Evolutionary conservation across 1,140 invertebrate species (phyloP), one percentile per base, ranked within the genome.

Genomic region (Drosophila pseudoananassae): DNA sequence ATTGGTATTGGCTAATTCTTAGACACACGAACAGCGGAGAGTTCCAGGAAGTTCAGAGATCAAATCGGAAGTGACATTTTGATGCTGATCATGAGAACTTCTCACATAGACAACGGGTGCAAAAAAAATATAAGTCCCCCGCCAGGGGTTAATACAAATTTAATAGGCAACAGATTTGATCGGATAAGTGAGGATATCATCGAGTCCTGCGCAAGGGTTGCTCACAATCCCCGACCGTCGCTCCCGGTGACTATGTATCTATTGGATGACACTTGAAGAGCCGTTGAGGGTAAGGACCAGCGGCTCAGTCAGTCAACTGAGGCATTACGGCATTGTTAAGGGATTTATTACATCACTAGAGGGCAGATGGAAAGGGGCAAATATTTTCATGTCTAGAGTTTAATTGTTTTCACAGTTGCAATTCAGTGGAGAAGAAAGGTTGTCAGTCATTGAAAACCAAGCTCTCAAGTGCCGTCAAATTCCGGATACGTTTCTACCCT

Each of bases 341-440:
- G 81, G 81, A 87, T 78, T 85, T 85, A 78, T 75, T 72, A 82
- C 78, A 87, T 78, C 79, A 78, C 51, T 64, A 57, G 55, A 49
- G 55, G 17, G 52, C 46, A 65, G 55, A 75, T 49, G 65, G 52
- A 55, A 36, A 51, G 56, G 75, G 73, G 50, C 66, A 84, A 84
- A 85, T 84, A 85, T 80, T 84, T 76, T 87, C 79, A 64, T 87
- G 70, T 87, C 57, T 74, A 76, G 74, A 59, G 78, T 61, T 88
- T 85, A 85, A 85, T 85, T 85, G 82, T 85, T 85, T 85, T 87
- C 82, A 85, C 81, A 85, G 81, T 87, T 85, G 82, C 81, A 74
- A 74, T 73, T 76, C 72, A 54, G 64, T 43, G 55, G 29, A 57
- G 52, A 64, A 65, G 45, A 50, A 69, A 65, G 68, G 73, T 47